Conservation (phyloP, 2,888 invertebrate genomes). For the Siphlonurus alternatus region DNA sequence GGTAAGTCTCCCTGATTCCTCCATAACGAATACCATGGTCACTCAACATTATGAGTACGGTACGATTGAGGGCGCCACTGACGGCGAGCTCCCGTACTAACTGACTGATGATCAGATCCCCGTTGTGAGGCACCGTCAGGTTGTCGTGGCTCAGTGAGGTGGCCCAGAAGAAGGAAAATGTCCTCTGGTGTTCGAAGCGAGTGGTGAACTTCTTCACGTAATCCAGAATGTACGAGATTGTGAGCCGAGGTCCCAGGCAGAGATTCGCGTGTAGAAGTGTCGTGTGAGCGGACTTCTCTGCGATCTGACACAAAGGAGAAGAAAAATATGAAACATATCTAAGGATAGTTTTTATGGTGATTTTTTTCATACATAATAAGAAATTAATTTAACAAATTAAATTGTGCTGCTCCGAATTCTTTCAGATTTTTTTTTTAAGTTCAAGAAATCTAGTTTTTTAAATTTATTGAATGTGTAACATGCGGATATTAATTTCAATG, state of each 20-base stretch:
- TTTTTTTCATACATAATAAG: too few relatives aligned
- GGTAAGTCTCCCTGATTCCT: constrained; percentile 61
- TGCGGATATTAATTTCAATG: too few relatives aligned
- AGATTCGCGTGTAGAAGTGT: constrained; percentile 50
- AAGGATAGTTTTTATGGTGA: too few relatives aligned
- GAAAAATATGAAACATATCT: too few relatives aligned
- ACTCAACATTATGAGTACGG: constrained; percentile 54
- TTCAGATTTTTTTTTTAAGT: too few relatives aligned
- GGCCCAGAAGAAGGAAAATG: constrained; percentile 72
- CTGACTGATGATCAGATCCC: constrained; percentile 34
- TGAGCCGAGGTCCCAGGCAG: constrained; percentile 52
- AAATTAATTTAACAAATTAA: too few relatives aligned
- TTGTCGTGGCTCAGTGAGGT: constrained; percentile 70
- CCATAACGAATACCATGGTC: constrained; percentile 88
- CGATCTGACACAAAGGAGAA: neutral
- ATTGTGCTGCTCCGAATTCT: too few relatives aligned
- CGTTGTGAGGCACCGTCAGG: constrained; percentile 56
- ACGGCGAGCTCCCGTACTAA: neutral
- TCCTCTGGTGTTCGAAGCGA: constrained; percentile 33
- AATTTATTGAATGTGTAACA: too few relatives aligned
- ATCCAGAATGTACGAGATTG: constrained; percentile 51
- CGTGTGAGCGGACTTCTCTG: too few relatives aligned
- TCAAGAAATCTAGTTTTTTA: too few relatives aligned
- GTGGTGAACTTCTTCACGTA: constrained; percentile 42
- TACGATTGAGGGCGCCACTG: constrained; percentile 37